A percentile compares a stretch with the other conserved stretches of the same genome.
Conservation (phyloP, 2,888 invertebrate genomes). For the Aleiodes leptofemur region DNA sequence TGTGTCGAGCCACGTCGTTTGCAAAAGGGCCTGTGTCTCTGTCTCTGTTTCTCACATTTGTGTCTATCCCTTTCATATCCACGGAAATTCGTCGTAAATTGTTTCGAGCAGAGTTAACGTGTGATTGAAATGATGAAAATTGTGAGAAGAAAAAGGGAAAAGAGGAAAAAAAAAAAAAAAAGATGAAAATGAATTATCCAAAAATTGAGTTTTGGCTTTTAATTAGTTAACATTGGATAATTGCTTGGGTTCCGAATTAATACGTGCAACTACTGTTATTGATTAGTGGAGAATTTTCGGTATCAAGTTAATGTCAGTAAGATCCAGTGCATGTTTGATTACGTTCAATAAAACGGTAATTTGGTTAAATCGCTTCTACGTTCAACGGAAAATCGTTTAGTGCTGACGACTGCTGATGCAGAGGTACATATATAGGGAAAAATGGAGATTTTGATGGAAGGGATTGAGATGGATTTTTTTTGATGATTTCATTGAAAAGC, state of each 20-base stretch:
- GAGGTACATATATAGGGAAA: too few relatives aligned
- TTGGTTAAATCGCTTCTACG: constrained; percentile 62
- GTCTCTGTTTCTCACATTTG: neutral
- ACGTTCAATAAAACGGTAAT: constrained; percentile 67
- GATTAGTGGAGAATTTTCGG: constrained; percentile 42
- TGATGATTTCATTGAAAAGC: too few relatives aligned
- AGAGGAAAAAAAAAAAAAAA: neutral
- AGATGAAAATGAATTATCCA: neutral
- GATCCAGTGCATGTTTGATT: constrained; percentile 46
- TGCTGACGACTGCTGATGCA: neutral
- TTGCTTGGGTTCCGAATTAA: constrained; percentile 14
- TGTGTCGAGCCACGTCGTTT: constrained; percentile 41
- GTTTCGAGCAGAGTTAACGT: neutral
- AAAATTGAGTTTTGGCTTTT: constrained; percentile 25
- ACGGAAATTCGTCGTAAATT: constrained; percentile 1
- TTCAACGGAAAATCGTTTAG: constrained; percentile 35
- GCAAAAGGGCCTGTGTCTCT: constrained; percentile 1
- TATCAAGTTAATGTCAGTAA: constrained; percentile 4
- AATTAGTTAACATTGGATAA: constrained; percentile 27
- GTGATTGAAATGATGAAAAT: too few relatives aligned
- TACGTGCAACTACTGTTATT: constrained; percentile 38
- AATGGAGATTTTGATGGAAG: too few relatives aligned
- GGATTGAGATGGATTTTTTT: too few relatives aligned
- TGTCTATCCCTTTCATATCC: neutral
- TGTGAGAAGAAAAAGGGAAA: too few relatives aligned